Evolutionary conservation across 2,113 vertebrate genomes (phyloP), one percentile per base, ranked within the genome.

Genomic region (Anolis sagrei): DNA sequence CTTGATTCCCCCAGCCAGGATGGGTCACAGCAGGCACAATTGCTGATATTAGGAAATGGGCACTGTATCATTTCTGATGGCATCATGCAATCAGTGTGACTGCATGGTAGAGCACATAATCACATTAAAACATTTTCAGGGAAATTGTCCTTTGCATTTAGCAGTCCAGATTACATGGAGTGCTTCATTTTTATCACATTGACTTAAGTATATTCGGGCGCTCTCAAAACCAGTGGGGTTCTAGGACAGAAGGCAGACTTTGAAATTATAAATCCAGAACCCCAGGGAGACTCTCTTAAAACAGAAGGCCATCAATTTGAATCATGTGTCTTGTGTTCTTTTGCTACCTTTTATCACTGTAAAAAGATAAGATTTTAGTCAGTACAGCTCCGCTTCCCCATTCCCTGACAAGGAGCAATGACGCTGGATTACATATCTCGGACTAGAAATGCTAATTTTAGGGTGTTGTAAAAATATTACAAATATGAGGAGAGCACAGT

Each of bases 81-180:
- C 54, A 54, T 79, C 64, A 58, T 29, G 19, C 75, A 78, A 70
- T 85, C 75, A 78, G 32, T 78, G 29, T 58, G 76, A 78, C 83
- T 85, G 34, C 34, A 58, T 70, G 49, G 83, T 58, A 54, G 16
- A 79, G 64, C 25, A 85, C 25, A 69, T 70, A 69, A 79, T 78
- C 75, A 85, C 34, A 79, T 85, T 66, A 61, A 32, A n/a, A 72
- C 76, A 85, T 85, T 70, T 85, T 85, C 75, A 44, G 32, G 58
- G 64, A 70, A 79, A 78, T 72, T 32, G 49, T 51, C 49, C 75
- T 78, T 85, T 79, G 76, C 76, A 61, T 85, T 78, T 69, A 84
- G 75, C 48, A 70, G 64, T 69, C 25, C 75, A 78, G 48, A 70
- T 70, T 70, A 51, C 49, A 78, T 70, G 76, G 74, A 70, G 64